Percentiles rank a stretch among this genome's conserved stretches.
Conservation (phyloP, 2,888 invertebrate species). For the Cryptus viduatorius region DNA sequence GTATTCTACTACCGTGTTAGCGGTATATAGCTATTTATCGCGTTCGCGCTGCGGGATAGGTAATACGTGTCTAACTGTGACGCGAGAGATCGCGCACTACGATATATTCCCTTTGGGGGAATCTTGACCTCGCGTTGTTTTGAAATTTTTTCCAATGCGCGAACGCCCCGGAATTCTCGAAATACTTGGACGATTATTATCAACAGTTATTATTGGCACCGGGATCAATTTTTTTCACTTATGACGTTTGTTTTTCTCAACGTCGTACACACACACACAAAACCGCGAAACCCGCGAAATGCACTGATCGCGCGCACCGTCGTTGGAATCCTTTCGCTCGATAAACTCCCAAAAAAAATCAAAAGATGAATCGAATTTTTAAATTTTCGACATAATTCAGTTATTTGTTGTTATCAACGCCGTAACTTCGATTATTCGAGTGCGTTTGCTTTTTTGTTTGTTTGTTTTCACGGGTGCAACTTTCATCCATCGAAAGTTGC, state of each 20-base stretch:
- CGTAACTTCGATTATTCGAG: neutral
- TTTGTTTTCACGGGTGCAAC: constrained; percentile 30
- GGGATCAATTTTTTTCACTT: neutral
- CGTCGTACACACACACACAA: no score
- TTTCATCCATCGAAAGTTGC: constrained; percentile 68
- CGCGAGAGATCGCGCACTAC: constrained; percentile 1
- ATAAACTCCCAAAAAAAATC: neutral
- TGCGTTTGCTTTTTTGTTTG: neutral
- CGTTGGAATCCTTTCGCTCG: neutral
- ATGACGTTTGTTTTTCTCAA: no score
- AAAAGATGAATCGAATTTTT: neutral
- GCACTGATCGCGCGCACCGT: neutral
- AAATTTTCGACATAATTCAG: neutral
- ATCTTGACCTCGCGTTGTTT: constrained; percentile 33
- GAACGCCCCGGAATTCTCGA: no score
- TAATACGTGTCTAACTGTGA: constrained; percentile 22
- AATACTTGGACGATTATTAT: no score
- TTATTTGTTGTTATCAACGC: neutral
- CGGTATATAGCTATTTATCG: constrained; percentile 2
- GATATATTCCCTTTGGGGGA: constrained; percentile 9
- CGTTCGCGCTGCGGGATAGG: constrained; percentile 13
- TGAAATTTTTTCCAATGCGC: no score
- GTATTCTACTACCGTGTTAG: constrained; percentile 12
- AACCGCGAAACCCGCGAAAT: no score
- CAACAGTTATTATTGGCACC: no score